Conservation (phyloP, 2,888 invertebrate species). For the Sphaerophoria taeniata region DNA sequence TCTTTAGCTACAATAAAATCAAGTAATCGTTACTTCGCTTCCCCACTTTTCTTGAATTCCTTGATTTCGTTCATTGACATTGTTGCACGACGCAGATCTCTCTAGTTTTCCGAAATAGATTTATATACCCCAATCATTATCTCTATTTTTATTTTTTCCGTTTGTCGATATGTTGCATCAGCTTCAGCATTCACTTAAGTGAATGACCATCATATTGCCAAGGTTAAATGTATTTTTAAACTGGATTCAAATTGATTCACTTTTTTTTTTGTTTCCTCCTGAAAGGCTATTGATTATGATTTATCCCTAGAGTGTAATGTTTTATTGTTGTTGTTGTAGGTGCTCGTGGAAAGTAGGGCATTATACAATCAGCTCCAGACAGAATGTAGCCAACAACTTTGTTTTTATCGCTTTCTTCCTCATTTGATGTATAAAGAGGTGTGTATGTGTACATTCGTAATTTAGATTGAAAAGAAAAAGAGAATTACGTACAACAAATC, state of each 20-base stretch:
- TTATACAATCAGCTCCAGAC: slow-evolving; percentile 34
- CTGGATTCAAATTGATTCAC: neutral
- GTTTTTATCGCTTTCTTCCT: slow-evolving; percentile 21
- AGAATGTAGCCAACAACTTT: slow-evolving; percentile 30
- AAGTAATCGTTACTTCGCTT: too few species aligned
- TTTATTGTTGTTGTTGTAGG: neutral
- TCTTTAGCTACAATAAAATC: too few species aligned
- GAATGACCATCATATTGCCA: slow-evolving; percentile 14
- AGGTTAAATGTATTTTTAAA: slow-evolving; percentile 6
- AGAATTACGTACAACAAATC: neutral
- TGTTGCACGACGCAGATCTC: too few species aligned
- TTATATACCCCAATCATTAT: neutral
- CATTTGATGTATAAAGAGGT: neutral
- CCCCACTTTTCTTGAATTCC: too few species aligned
- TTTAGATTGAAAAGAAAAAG: too few species aligned
- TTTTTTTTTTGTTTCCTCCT: neutral
- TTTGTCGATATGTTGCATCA: slow-evolving; percentile 7
- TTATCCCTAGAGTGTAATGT: neutral
- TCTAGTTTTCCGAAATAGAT: neutral
- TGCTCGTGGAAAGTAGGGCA: slow-evolving; percentile 24
- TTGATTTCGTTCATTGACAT: too few species aligned
- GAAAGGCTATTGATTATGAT: slow-evolving; percentile 6
- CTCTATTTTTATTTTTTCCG: neutral
- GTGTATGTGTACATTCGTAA: neutral
- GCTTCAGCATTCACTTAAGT: neutral